phyloP scores from a whole-genome alignment of 2,797 vertebrate species.

The Pangasius macronema region DNA sequence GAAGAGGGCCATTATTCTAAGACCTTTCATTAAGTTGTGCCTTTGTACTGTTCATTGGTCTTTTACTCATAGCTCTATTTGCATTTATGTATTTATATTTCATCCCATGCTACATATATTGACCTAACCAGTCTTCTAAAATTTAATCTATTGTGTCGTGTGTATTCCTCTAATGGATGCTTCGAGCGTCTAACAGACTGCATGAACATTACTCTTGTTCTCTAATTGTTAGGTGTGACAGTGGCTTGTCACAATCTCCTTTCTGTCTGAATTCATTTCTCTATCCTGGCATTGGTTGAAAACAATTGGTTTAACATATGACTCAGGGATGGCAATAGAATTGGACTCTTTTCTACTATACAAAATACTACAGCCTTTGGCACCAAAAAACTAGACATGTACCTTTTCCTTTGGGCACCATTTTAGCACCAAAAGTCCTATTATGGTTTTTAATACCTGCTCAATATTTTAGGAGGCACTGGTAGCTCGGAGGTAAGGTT shows the following conservation, averaged over 20 bases:
- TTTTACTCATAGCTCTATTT: background rate
- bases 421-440: background rate
- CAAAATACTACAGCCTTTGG: background rate
- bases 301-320: background rate
- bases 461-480: background rate
- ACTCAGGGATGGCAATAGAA: background rate
- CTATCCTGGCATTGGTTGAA: background rate
- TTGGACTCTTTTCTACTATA: background rate
- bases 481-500: background rate
- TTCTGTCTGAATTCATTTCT: constrained; percentile 17
- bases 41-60: background rate
- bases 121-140: background rate
- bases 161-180: background rate
- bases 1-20: background rate
- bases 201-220: constrained; percentile 50
- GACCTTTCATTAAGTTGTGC: background rate
- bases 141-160: background rate
- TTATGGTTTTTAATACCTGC: background rate
- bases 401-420: background rate
- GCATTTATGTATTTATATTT: background rate
- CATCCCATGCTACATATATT: background rate
- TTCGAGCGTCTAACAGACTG: constrained; percentile 40
- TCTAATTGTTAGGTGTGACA: constrained; percentile 37
- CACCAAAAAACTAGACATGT: background rate
- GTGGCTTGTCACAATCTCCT: constrained; percentile 33